A percentile compares a stretch with the other conserved stretches of the same genome.
Evolutionary conservation across 2,888 invertebrate genomes (phyloP).

Genomic region (Scaeva pyrastri): DNA sequence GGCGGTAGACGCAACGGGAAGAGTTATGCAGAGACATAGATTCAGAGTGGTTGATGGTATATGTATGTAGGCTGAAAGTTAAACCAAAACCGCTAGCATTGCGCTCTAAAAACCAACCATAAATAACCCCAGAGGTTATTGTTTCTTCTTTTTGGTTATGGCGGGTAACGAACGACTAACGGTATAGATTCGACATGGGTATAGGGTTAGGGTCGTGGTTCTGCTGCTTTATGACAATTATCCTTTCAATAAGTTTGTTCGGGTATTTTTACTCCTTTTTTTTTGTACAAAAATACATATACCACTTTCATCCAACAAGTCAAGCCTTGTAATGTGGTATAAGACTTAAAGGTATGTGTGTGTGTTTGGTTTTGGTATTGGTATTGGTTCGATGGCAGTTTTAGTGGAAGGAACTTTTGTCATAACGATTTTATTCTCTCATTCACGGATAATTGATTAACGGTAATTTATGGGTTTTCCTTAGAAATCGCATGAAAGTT

Average conservation of each 20-base stretch:
- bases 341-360: background rate
- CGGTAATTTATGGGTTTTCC: slow-evolving; percentile 66
- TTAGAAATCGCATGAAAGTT: slow-evolving; percentile 66
- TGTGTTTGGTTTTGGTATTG: background rate
- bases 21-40: no score
- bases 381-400: slow-evolving; percentile 5
- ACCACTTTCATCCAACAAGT: background rate
- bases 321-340: slow-evolving; percentile 9
- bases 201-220: no score
- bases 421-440: slow-evolving; percentile 55
- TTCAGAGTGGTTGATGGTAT: background rate
- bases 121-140: slow-evolving; percentile 69
- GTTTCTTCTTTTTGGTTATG: slow-evolving; percentile 41
- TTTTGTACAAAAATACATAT: background rate
- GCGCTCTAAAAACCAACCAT: slow-evolving; percentile 48
- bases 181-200: background rate
- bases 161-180: no score
- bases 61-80: slow-evolving; percentile 12
- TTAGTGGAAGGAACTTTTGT: slow-evolving; percentile 55
- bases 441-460: slow-evolving; percentile 74
- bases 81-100: slow-evolving; percentile 25
- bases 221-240: slow-evolving; percentile 69
- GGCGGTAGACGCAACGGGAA: background rate
- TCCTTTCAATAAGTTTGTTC: slow-evolving; percentile 71
- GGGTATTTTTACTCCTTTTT: background rate